phyloP scores from a whole-genome alignment of 2,888 invertebrate species.

The Ditylenchus weischeri region DNA sequence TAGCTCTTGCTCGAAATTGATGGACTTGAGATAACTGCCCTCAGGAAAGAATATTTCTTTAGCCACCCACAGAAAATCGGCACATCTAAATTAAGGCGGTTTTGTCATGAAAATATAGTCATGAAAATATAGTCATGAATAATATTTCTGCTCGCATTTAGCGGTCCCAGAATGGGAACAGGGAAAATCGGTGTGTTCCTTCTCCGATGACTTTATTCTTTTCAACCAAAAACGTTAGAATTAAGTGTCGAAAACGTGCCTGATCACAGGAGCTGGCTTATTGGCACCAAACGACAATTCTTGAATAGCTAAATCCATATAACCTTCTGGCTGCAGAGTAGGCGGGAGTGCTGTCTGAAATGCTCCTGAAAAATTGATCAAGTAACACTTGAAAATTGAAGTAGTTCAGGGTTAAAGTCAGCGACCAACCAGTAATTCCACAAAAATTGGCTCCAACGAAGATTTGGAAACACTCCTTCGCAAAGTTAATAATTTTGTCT shows the following conservation, averaged over 20 bases:
- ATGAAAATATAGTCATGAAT: no score
- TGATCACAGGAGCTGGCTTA: slow-evolving; percentile 5
- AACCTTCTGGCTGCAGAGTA: not conserved
- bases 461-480: slow-evolving; percentile 10
- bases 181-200: no score
- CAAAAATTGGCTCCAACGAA: slow-evolving; percentile 27
- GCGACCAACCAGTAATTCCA: slow-evolving; percentile 13
- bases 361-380: no score
- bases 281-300: slow-evolving; percentile 23
- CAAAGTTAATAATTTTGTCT: slow-evolving; percentile 16
- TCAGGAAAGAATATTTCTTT: slow-evolving; percentile 4
- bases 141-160: not conserved
- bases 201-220: no score
- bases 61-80: slow-evolving; percentile 20
- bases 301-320: not conserved
- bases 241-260: slow-evolving; percentile 5
- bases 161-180: no score
- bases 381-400: no score
- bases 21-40: not conserved
- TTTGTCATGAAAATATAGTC: no score
- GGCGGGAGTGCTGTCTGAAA: no score
- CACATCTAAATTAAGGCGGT: slow-evolving; percentile 9
- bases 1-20: slow-evolving; percentile 5
- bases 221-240: no score
- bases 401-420: not conserved